These are phyloP conservation scores for Puma concolor DNA, from an alignment of 2,113 vertebrate genomes.

Conservation along the genomic window DNA sequence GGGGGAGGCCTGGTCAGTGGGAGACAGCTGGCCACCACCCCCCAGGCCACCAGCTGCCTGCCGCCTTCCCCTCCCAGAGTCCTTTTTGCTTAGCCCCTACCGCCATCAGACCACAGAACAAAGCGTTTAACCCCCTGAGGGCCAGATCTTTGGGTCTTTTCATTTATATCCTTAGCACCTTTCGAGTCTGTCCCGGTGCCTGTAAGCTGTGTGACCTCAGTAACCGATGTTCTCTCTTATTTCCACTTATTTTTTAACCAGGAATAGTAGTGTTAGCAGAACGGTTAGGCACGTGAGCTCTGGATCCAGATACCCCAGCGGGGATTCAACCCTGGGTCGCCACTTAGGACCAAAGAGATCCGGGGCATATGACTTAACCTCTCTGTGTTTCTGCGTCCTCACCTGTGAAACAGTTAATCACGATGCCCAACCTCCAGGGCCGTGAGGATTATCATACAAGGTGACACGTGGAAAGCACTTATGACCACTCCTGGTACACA, in stretches of 20 bases:
- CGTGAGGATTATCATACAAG: not conserved
- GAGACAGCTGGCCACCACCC: slow-evolving; percentile 60
- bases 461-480: not conserved
- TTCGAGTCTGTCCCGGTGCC: not conserved
- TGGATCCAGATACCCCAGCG: not conserved
- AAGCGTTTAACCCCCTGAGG: not conserved
- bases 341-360: not conserved
- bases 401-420: not conserved
- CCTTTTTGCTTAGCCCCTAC: not conserved
- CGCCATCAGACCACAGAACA: not conserved
- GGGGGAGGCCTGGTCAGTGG: slow-evolving; percentile 49
- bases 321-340: not conserved
- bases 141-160: not conserved
- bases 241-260: not conserved
- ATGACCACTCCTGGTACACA: not conserved
- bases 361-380: not conserved
- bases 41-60: slow-evolving; percentile 21
- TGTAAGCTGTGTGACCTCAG: not conserved
- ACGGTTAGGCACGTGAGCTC: not conserved
- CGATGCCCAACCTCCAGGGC: not conserved
- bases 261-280: not conserved
- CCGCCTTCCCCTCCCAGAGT: not conserved
- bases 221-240: not conserved
- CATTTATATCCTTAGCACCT: not conserved
- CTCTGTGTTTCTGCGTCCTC: not conserved